Conservation (phyloP, 2,888 invertebrate genomes). For the Colletes collaris region DNA sequence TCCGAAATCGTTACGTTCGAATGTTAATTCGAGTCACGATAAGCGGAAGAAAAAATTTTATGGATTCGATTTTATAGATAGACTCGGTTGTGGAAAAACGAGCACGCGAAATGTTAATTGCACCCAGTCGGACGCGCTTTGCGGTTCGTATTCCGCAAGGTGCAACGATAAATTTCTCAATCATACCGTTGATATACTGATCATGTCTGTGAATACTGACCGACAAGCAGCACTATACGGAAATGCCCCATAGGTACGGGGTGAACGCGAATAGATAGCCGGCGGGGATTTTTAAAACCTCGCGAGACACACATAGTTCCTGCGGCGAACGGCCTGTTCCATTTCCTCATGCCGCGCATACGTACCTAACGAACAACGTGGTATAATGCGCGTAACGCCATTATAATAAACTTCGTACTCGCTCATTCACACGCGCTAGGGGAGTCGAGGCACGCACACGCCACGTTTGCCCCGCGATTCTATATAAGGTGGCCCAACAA, state of each 20-base stretch:
- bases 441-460: background rate
- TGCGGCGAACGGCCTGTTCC: constrained; percentile 30
- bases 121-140: background rate
- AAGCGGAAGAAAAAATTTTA: too few relatives aligned
- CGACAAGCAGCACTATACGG: constrained; percentile 6
- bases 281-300: constrained; percentile 45
- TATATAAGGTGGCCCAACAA: too few relatives aligned
- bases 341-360: constrained; percentile 63
- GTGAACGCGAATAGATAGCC: constrained; percentile 37
- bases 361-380: constrained; percentile 63
- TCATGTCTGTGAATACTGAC: constrained; percentile 5
- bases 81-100: too few relatives aligned
- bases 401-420: constrained; percentile 65
- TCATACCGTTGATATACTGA: constrained; percentile 18
- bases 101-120: background rate
- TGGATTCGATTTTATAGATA: too few relatives aligned
- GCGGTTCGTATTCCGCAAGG: constrained; percentile 6
- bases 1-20: too few relatives aligned
- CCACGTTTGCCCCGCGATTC: too few relatives aligned
- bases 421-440: constrained; percentile 43
- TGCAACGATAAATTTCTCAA: constrained; percentile 42
- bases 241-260: constrained; percentile 33
- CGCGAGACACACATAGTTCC: constrained; percentile 40
- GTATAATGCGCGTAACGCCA: constrained; percentile 61
- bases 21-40: too few relatives aligned